Conservation (phyloP, 2,888 invertebrate genomes). For the Callosobruchus maculatus region DNA sequence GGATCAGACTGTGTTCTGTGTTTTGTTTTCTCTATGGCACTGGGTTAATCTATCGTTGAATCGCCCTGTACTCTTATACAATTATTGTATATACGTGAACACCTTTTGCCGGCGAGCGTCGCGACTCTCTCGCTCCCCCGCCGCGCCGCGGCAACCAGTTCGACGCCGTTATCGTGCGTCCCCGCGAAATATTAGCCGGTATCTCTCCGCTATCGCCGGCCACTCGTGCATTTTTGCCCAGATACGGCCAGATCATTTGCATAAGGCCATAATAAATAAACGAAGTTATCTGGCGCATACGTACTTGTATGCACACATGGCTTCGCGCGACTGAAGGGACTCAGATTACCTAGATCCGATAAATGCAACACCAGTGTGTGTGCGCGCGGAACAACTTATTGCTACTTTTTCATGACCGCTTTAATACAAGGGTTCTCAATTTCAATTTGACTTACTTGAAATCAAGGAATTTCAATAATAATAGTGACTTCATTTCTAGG, state of each 20-base stretch:
- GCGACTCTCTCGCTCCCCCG: neutral
- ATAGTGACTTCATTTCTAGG: too few species aligned
- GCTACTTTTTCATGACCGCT: neutral
- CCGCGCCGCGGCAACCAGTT: neutral
- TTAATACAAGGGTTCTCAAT: too few species aligned
- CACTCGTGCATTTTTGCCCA: conserved; percentile 45
- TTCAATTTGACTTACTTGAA: too few species aligned
- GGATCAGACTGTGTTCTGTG: too few species aligned
- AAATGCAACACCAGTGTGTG: conserved; percentile 24
- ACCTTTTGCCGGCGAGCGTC: neutral
- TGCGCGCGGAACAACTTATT: neutral
- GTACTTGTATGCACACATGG: conserved; percentile 1
- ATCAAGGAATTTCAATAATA: too few species aligned
- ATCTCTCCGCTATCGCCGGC: conserved; percentile 37
- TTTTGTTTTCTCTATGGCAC: too few species aligned
- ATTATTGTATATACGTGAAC: neutral
- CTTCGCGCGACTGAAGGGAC: conserved; percentile 9
- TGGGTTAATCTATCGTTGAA: too few species aligned
- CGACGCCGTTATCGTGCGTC: conserved; percentile 13
- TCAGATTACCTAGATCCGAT: conserved; percentile 45
- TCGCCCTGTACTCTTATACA: too few species aligned
- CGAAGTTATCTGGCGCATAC: conserved; percentile 43
- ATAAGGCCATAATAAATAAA: conserved; percentile 48
- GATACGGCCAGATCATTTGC: conserved; percentile 44
- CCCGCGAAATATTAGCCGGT: conserved; percentile 12